Evolutionary conservation across 2,113 vertebrate species (phyloP).

Genomic region (Trichechus manatus): DNA sequence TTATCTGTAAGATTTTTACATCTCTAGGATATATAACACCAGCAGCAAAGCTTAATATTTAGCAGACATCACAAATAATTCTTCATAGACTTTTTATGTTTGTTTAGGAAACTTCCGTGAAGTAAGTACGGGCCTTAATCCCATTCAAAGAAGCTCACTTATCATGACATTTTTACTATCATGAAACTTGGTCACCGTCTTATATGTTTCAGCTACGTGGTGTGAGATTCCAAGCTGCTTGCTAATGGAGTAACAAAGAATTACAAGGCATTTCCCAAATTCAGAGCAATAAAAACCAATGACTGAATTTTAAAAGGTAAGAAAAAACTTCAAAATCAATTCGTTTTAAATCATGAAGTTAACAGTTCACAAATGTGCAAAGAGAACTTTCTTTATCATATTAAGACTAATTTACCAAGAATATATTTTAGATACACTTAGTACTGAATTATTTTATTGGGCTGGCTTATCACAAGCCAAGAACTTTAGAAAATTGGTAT

Average conservation of each 20-base stretch:
- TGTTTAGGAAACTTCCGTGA: constrained; percentile 37
- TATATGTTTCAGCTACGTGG: constrained; percentile 42
- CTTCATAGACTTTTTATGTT: neutral
- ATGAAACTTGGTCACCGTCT: constrained; percentile 9
- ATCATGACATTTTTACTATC: neutral
- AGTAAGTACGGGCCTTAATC: neutral
- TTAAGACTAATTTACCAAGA: constrained; percentile 23
- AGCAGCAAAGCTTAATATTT: neutral
- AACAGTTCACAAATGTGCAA: neutral
- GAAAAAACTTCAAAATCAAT: constrained; percentile 27
- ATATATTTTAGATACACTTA: neutral
- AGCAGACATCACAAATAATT: neutral
- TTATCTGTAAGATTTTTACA: neutral
- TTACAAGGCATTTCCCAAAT: constrained; percentile 32
- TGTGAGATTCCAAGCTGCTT: constrained; percentile 22
- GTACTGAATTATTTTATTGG: constrained; percentile 46
- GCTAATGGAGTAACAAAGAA: constrained; percentile 48
- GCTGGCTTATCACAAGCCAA: constrained; percentile 13
- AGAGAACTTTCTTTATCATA: constrained; percentile 39
- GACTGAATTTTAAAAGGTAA: neutral
- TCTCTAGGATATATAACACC: neutral
- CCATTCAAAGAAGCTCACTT: constrained; percentile 11
- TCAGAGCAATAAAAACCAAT: constrained; percentile 14
- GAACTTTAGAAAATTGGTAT: constrained; percentile 47
- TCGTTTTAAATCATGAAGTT: constrained; percentile 51